A percentile compares a stretch with the other conserved stretches of the same genome.
Conservation (phyloP, 1,140 invertebrate species). For the Drosophila eugracilis region DNA sequence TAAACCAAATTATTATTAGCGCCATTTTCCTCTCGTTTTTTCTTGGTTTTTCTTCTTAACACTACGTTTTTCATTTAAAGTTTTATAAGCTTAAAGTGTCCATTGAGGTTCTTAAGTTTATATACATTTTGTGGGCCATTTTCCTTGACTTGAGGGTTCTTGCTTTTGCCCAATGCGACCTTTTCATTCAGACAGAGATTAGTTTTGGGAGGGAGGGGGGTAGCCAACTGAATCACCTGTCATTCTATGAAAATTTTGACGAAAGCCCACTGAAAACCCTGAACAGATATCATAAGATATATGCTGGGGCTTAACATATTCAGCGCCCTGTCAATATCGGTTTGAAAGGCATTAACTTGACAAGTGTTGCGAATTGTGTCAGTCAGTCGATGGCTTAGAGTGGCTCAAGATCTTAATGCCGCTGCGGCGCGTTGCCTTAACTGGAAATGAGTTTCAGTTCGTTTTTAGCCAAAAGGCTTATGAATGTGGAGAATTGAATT, state of each 20-base stretch:
- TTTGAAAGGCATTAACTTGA: slow-evolving; percentile 65
- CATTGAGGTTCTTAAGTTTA: slow-evolving; percentile 50
- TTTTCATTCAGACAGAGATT: slow-evolving; percentile 24
- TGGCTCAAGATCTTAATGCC: slow-evolving; percentile 61
- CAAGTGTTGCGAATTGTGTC: slow-evolving; percentile 76
- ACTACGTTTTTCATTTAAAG: slow-evolving; percentile 80
- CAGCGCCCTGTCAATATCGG: slow-evolving; percentile 66
- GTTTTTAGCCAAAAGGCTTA: slow-evolving; percentile 45
- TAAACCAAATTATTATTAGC: slow-evolving; percentile 85
- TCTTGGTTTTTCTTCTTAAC: slow-evolving; percentile 19
- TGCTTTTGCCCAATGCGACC: slow-evolving; percentile 4
- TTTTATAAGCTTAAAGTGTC: slow-evolving; percentile 68
- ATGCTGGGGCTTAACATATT: slow-evolving; percentile 65
- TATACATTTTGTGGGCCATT: slow-evolving; percentile 39
- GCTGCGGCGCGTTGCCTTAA: slow-evolving; percentile 31
- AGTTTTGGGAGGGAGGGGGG: slow-evolving; percentile 16
- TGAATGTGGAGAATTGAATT: slow-evolving; percentile 40
- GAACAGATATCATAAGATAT: slow-evolving; percentile 32
- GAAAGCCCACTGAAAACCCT: slow-evolving; percentile 42
- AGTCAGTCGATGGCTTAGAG: slow-evolving; percentile 51
- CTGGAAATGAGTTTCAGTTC: slow-evolving; percentile 43
- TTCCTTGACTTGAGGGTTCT: slow-evolving; percentile 14
- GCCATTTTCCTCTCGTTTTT: slow-evolving; percentile 60
- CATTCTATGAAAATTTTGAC: slow-evolving; percentile 39
- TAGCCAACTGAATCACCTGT: slow-evolving; percentile 39